A percentile compares a stretch with the other conserved stretches of the same genome.
phyloP scores from a whole-genome alignment of 2,888 invertebrate genomes.

The Xylophagus ater region DNA sequence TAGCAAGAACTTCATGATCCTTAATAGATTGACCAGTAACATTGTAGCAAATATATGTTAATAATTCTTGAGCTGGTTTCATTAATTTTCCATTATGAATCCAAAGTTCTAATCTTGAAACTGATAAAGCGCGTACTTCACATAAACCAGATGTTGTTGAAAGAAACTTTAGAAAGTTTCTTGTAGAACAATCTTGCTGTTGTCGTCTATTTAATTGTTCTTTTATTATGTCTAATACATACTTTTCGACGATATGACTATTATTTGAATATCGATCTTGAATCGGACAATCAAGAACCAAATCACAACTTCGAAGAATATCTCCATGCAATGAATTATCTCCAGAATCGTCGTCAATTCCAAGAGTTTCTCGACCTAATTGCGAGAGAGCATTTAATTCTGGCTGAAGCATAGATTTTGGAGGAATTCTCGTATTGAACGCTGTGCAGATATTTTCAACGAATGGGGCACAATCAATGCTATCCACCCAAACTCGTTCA shows the following conservation, averaged over 20 bases:
- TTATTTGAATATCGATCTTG: conserved; percentile 45
- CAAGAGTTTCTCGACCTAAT: conserved; percentile 18
- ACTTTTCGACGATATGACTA: conserved; percentile 48
- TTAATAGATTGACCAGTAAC: conserved; percentile 57
- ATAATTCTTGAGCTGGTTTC: conserved; percentile 81
- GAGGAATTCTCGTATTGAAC: conserved; percentile 33
- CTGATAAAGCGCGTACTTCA: conserved; percentile 47
- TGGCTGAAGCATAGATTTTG: conserved; percentile 22
- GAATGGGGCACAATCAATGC: conserved; percentile 79
- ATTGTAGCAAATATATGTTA: conserved; percentile 85
- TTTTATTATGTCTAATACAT: conserved; percentile 75
- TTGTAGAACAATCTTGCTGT: conserved; percentile 75
- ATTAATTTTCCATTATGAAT: conserved; percentile 91
- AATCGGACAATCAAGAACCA: conserved; percentile 41
- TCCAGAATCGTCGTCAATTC: conserved; percentile 43
- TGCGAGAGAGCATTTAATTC: conserved; percentile 24
- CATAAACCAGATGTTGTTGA: conserved; percentile 76
- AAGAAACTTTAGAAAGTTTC: conserved; percentile 77
- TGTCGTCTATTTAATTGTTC: conserved; percentile 79
- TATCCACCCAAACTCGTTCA: conserved; percentile 90
- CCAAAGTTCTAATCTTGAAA: conserved; percentile 74
- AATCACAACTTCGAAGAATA: conserved; percentile 36
- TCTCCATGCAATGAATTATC: conserved; percentile 35
- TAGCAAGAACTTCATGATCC: conserved; percentile 68
- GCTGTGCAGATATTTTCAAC: conserved; percentile 74